Percentiles rank a stretch among this genome's conserved stretches.
Evolutionary conservation across 2,113 vertebrate species (phyloP).

Genomic region (Thinocorus orbignyianus): DNA sequence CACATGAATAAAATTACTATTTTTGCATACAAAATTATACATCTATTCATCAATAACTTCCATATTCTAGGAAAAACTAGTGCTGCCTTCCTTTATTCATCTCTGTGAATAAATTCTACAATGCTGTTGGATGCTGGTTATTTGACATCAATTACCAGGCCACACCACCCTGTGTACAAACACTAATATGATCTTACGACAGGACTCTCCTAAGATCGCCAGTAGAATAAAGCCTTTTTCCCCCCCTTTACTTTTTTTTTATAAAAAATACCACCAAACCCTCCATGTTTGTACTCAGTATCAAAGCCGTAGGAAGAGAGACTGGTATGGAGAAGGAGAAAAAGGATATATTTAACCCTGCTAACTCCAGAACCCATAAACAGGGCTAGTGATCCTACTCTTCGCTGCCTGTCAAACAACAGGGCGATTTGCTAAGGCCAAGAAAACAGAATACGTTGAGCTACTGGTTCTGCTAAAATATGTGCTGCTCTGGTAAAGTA

Average conservation of each 20-base stretch:
- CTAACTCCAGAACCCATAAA: neutral
- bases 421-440: neutral
- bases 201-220: neutral
- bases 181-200: neutral
- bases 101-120: neutral
- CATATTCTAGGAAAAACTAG: neutral
- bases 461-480: neutral
- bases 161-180: neutral
- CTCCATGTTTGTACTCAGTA: neutral
- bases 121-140: neutral
- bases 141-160: neutral
- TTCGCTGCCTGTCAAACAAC: neutral
- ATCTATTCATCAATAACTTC: neutral
- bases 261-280: neutral
- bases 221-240: neutral
- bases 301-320: neutral
- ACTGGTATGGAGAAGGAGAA: neutral
- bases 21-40: neutral
- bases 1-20: neutral
- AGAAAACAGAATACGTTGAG: neutral
- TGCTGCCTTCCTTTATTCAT: neutral
- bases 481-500: neutral
- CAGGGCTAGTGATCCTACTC: neutral
- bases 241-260: neutral
- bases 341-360: neutral